Evolutionary conservation across 2,888 invertebrate species (phyloP).

Genomic region (Aphodius granarius): DNA sequence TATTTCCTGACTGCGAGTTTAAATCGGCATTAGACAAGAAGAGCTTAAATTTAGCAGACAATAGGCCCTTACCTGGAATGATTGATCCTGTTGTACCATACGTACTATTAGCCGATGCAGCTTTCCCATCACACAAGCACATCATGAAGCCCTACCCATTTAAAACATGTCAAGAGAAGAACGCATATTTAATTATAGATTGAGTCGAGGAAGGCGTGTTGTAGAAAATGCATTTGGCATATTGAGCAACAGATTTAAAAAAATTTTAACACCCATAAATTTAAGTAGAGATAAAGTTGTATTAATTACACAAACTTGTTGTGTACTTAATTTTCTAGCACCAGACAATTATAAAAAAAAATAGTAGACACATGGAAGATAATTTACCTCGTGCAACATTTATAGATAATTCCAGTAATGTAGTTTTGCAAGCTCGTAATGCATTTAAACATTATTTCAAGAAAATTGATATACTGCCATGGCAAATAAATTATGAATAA

Average conservation of each 20-base stretch:
- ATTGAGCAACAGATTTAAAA: slow-evolving; percentile 6
- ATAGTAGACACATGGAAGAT: background rate
- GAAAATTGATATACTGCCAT: background rate
- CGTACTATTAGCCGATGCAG: slow-evolving; percentile 15
- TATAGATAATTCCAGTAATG: background rate
- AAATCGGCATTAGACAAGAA: background rate
- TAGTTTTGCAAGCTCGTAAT: background rate
- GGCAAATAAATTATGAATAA: background rate
- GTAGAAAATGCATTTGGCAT: slow-evolving; percentile 24
- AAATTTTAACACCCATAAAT: slow-evolving; percentile 8
- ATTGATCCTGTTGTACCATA: background rate
- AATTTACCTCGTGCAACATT: background rate
- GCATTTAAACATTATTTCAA: background rate
- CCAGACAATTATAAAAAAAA: background rate
- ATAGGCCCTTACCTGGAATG: background rate
- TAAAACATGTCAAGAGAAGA: background rate
- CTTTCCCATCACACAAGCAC: background rate
- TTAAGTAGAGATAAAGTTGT: background rate
- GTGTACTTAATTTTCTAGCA: slow-evolving; percentile 5
- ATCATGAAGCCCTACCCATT: slow-evolving; percentile 6
- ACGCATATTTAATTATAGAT: slow-evolving; percentile 11
- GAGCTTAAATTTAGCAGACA: slow-evolving; percentile 2
- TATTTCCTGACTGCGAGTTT: background rate
- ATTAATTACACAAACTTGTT: background rate
- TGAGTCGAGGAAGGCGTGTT: slow-evolving; percentile 10